A percentile compares a stretch with the other conserved stretches of the same genome.
Evolutionary conservation across 64 coral and sea anemone species (phyloP).

Genomic region (Montipora cactus): DNA sequence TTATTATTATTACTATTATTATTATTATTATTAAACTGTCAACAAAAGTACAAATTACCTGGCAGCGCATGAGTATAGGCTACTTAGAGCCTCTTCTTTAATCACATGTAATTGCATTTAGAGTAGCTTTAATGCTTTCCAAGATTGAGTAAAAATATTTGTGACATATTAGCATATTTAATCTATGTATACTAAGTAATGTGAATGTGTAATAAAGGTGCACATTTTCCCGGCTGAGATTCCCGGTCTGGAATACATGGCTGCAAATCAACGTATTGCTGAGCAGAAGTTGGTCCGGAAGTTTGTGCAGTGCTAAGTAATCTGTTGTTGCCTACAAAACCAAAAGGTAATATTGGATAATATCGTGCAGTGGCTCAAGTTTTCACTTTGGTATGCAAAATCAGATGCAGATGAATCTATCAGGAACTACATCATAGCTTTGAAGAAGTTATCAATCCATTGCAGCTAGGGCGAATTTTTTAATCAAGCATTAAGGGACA

Average conservation of each 20-base stretch:
- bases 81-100: too few species aligned
- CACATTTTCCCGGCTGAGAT: background rate
- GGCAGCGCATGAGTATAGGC: too few species aligned
- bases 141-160: too few species aligned
- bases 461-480: constrained; percentile 38
- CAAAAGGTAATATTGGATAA: background rate
- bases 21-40: too few species aligned
- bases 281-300: constrained; percentile 25
- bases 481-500: constrained; percentile 8
- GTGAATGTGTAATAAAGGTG: background rate
- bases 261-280: constrained; percentile 8
- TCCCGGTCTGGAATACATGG: background rate
- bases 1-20: too few species aligned
- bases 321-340: constrained; percentile 22
- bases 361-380: background rate
- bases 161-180: too few species aligned
- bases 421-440: constrained; percentile 15
- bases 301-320: constrained; percentile 26
- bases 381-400: constrained; percentile 57
- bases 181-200: too few species aligned
- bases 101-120: too few species aligned
- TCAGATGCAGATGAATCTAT: constrained; percentile 27
- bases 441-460: constrained; percentile 43
- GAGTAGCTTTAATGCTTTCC: too few species aligned
- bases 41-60: too few species aligned